Evolutionary conservation across 2,113 vertebrate genomes (phyloP).

Genomic region (Cynocephalus volans): DNA sequence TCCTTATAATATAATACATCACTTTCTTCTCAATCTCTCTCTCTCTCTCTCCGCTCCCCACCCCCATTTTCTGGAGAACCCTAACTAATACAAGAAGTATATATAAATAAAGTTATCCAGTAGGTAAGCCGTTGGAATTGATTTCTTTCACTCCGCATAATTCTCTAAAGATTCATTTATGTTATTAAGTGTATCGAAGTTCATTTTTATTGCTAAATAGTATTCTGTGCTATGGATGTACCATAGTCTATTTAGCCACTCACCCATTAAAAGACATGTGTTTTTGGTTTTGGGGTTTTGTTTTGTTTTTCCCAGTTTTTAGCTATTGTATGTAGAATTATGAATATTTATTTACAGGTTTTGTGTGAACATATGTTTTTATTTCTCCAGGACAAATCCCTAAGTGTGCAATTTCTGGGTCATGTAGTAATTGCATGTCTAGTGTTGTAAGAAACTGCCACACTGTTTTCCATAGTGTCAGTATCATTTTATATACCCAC

Average conservation of each 20-base stretch:
- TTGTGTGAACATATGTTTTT: neutral
- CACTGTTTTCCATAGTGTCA: neutral
- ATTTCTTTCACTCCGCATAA: neutral
- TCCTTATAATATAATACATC: neutral
- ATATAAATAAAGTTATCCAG: neutral
- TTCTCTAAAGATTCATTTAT: neutral
- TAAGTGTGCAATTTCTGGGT: too few species aligned
- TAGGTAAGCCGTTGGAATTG: too few species aligned
- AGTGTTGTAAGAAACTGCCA: neutral
- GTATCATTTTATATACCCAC: too few species aligned
- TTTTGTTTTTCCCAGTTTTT: neutral
- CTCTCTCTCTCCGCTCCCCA: neutral
- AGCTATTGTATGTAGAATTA: neutral
- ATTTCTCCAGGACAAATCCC: neutral
- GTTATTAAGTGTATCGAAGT: neutral
- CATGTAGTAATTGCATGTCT: rapidly evolving
- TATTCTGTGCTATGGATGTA: neutral
- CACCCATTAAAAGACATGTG: neutral
- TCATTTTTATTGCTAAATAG: rapidly evolving
- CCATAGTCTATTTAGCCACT: neutral
- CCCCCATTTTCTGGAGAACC: neutral
- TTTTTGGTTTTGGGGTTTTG: too few species aligned
- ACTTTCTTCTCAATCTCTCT: too few species aligned
- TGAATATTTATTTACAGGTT: neutral
- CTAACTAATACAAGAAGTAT: neutral